Percentiles rank a stretch among this genome's conserved stretches.
Conservation (phyloP, 2,797 vertebrate genomes). For the Siniperca undulata region DNA sequence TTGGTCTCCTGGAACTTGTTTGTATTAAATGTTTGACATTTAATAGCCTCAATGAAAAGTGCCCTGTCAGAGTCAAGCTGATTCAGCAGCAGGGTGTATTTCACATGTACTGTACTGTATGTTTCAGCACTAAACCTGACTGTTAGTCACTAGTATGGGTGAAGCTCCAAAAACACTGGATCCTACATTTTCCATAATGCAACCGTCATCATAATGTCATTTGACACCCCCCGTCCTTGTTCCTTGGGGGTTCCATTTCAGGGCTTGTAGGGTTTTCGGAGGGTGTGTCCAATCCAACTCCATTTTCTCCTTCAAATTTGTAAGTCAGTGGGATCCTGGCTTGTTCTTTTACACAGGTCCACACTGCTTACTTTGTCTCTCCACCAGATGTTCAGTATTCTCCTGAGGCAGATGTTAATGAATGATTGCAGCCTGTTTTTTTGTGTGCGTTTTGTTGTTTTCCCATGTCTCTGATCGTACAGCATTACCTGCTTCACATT, state of each 20-base stretch:
- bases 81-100: conserved; percentile 9
- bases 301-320: neutral
- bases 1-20: neutral
- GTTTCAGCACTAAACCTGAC: neutral
- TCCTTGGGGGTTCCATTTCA: neutral
- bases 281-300: neutral
- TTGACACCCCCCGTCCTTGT: no score
- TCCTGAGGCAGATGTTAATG: neutral
- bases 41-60: neutral
- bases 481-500: neutral
- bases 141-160: neutral
- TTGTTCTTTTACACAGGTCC: neutral
- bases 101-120: neutral
- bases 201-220: neutral
- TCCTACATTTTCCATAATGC: neutral
- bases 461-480: neutral
- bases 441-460: neutral
- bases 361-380: neutral
- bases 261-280: neutral
- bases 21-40: conserved; percentile 7
- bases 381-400: neutral
- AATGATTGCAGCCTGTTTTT: neutral
- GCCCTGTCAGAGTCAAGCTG: neutral
- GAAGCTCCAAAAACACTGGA: neutral
- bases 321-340: neutral